Evolutionary conservation across 2,113 vertebrate genomes (phyloP).

Genomic region (Actenoides lindsayi): DNA sequence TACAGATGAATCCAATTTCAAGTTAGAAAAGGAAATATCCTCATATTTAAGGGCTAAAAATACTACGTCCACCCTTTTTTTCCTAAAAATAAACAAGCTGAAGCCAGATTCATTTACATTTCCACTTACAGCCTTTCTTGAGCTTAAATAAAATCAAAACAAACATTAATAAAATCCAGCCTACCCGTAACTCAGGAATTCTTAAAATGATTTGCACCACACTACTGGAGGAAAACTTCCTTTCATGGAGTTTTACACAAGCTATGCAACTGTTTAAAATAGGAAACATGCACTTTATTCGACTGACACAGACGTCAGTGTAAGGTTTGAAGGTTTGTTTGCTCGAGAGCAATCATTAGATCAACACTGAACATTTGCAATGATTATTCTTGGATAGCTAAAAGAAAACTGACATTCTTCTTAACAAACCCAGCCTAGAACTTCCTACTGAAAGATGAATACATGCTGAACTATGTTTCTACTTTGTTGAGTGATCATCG

Average conservation of each 20-base stretch:
- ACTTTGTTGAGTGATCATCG: not conserved
- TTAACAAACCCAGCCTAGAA: not conserved
- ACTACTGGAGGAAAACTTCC: not conserved
- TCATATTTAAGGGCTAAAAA: not conserved
- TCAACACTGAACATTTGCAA: not conserved
- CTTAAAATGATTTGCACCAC: not conserved
- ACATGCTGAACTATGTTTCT: not conserved
- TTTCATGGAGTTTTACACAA: not conserved
- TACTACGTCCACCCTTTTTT: not conserved
- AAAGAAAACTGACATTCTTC: not conserved
- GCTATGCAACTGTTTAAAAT: not conserved
- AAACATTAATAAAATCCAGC: not conserved
- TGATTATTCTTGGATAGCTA: not conserved
- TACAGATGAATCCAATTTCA: not conserved
- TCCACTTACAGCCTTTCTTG: not conserved
- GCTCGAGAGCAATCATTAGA: not conserved
- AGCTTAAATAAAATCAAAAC: not conserved
- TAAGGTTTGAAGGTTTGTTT: not conserved
- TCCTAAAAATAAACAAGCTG: not conserved
- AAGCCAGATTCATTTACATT: not conserved
- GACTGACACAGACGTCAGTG: not conserved
- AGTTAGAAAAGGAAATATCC: not conserved
- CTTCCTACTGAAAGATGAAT: not conserved
- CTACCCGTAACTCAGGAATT: not conserved
- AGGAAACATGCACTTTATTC: not conserved